Evolutionary conservation across 2,888 invertebrate species (phyloP).

Genomic region (Cephus runcator): DNA sequence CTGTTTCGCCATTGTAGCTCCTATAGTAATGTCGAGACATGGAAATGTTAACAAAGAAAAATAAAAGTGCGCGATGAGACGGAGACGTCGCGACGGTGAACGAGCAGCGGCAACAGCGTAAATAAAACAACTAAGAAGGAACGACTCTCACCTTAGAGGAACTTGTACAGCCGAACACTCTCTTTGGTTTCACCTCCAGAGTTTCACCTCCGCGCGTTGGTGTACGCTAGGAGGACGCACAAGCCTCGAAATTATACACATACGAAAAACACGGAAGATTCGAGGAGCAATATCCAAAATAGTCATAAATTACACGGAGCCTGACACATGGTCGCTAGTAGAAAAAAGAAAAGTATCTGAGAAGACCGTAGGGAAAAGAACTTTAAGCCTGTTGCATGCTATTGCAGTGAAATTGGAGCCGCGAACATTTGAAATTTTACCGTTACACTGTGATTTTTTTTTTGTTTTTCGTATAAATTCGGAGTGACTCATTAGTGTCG

Average conservation of each 20-base stretch:
- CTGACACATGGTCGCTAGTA: neutral
- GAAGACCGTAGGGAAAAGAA: neutral
- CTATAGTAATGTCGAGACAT: constrained; percentile 1
- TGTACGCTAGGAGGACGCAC: neutral
- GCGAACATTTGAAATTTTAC: neutral
- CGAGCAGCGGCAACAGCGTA: constrained; percentile 15
- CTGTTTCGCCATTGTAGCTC: neutral
- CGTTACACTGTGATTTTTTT: neutral
- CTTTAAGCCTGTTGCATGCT: neutral
- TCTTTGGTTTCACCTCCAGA: constrained; percentile 41
- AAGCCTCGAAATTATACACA: neutral
- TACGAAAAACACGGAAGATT: neutral
- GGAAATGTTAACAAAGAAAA: neutral
- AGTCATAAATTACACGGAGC: neutral
- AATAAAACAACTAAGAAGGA: constrained; percentile 30
- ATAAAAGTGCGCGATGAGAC: constrained; percentile 18
- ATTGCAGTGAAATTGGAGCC: neutral
- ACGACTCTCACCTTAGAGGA: constrained; percentile 40
- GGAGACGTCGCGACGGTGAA: neutral
- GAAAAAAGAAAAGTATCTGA: neutral
- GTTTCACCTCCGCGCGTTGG: constrained; percentile 1
- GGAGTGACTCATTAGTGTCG: neutral
- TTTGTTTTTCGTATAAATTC: neutral
- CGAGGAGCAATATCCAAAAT: neutral
- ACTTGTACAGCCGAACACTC: constrained; percentile 33